A percentile compares a stretch with the other conserved stretches of the same genome.
These are phyloP conservation scores for Myotis planiceps DNA, from an alignment of 2,797 vertebrate genomes.

Conservation along the genomic window DNA sequence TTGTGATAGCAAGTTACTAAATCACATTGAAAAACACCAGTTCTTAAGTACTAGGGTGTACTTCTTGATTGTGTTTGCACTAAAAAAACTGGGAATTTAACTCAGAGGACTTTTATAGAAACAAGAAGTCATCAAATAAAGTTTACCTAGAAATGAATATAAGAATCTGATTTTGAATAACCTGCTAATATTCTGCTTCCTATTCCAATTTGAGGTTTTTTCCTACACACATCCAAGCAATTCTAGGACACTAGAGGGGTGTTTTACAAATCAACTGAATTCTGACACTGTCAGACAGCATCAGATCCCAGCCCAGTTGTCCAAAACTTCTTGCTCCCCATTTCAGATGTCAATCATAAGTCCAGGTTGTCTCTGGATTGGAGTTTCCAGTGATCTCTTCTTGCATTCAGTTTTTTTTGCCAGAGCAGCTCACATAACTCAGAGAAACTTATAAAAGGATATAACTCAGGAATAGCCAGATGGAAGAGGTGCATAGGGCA, in stretches of 20 bases:
- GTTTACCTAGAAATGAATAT: not conserved
- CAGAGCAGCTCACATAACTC: not conserved
- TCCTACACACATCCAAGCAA: not conserved
- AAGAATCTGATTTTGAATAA: slow-evolving; percentile 15
- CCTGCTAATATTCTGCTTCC: not conserved
- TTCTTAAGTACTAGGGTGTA: not conserved
- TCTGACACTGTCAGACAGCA: not conserved
- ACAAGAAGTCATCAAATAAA: not conserved
- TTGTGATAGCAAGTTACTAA: not conserved
- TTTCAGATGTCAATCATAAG: not conserved
- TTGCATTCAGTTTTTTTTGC: not conserved
- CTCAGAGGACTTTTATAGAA: not conserved
- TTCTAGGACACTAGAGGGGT: not conserved
- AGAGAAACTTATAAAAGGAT: not conserved
- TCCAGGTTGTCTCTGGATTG: not conserved
- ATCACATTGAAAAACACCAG: not conserved
- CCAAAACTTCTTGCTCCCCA: not conserved
- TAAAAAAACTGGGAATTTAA: slow-evolving; percentile 31
- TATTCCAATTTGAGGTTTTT: not conserved
- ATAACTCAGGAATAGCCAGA: not conserved
- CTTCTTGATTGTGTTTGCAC: not conserved
- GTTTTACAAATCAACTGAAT: not conserved
- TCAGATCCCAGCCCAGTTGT: not conserved
- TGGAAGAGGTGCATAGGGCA: not conserved
- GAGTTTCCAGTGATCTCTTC: not conserved